These are phyloP conservation scores for Corythornis vintsioides DNA, from an alignment of 2,113 vertebrate species.

Conservation along the genomic window DNA sequence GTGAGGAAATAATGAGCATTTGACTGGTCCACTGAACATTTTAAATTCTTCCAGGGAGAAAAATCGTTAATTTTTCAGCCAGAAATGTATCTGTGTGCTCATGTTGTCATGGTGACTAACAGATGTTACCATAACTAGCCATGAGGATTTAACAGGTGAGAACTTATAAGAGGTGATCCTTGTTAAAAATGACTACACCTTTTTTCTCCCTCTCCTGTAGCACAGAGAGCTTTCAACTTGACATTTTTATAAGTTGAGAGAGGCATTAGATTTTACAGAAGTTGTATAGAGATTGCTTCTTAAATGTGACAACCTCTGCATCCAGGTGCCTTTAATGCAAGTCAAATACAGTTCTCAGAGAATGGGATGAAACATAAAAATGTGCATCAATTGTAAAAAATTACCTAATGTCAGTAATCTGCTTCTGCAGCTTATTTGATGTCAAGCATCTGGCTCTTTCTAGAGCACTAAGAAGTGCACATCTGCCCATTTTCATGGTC, in stretches of 20 bases:
- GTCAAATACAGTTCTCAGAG: not conserved
- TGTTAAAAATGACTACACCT: not conserved
- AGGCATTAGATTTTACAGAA: not conserved
- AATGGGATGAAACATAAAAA: not conserved
- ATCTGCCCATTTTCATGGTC: not conserved
- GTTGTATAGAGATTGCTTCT: not conserved
- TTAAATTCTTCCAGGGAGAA: not conserved
- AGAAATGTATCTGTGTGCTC: not conserved
- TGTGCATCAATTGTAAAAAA: not conserved
- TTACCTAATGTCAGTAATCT: not conserved
- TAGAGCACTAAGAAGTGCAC: not conserved
- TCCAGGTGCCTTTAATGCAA: not conserved
- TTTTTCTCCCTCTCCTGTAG: not conserved
- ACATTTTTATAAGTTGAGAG: not conserved
- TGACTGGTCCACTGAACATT: not conserved
- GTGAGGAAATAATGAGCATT: not conserved
- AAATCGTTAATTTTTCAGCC: not conserved
- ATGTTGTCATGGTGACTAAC: constrained; percentile 59
- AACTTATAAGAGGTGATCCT: not conserved
- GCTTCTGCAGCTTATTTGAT: not conserved
- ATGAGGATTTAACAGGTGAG: constrained; percentile 28
- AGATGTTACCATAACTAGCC: not conserved
- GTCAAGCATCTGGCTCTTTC: not conserved
- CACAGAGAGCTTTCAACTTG: not conserved
- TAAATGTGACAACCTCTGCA: not conserved